Conservation (phyloP, 1,140 invertebrate species). For the Caenorhabditis inopinata region DNA sequence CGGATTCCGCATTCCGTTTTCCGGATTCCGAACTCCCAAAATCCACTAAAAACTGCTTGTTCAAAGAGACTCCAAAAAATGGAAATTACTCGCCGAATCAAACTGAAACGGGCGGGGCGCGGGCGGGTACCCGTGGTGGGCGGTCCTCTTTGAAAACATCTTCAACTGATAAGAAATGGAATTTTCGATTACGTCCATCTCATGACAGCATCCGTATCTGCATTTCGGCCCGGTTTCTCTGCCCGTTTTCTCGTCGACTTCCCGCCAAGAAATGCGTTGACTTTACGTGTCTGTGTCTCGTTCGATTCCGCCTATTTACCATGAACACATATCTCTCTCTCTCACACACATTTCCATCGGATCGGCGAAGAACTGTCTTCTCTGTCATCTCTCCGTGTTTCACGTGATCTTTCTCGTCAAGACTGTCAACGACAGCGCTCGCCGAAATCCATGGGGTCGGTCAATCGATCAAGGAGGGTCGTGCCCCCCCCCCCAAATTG, state of each 20-base stretch:
- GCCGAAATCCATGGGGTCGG: background rate
- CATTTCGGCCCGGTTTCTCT: too few species aligned
- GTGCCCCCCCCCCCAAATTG: background rate
- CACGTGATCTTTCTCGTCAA: background rate
- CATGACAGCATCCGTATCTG: too few species aligned
- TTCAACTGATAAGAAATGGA: too few species aligned
- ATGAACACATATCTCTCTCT: slow-evolving; percentile 17
- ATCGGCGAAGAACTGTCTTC: slow-evolving; percentile 2
- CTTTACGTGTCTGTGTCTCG: slow-evolving; percentile 1
- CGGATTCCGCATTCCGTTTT: too few species aligned
- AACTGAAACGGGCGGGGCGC: too few species aligned
- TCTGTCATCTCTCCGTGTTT: background rate
- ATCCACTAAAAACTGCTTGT: too few species aligned
- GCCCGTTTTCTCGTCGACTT: background rate
- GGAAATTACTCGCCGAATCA: too few species aligned
- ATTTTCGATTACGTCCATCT: too few species aligned
- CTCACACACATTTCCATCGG: background rate
- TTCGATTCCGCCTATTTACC: slow-evolving; percentile 6
- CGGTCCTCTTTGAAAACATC: too few species aligned
- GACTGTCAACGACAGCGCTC: background rate
- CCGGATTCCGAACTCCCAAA: too few species aligned
- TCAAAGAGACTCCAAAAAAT: too few species aligned
- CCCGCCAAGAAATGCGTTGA: slow-evolving; percentile 12
- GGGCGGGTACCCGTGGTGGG: too few species aligned
- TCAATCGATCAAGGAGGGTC: background rate